Base-by-base conservation (phyloP, 2,888 invertebrate genomes). In the Mongoloraphidia duomilia region DNA sequence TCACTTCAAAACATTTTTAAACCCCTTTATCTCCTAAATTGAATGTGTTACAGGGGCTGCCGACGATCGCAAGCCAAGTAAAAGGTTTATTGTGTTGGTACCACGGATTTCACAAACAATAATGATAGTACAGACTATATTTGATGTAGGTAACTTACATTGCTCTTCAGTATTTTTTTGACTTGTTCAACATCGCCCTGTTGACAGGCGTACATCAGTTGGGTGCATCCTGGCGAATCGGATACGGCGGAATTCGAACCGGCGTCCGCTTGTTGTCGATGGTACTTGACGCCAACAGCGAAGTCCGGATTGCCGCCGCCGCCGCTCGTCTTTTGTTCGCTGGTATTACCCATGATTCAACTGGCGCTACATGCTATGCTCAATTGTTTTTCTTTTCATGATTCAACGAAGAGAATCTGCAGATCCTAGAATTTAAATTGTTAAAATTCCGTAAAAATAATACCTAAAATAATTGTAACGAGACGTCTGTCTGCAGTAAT, bases 121-220 rank as follows among this genome's bases (percentile, higher is more conserved):
- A n/a, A n/a, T n/a, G n/a, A n/a, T n/a, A n/a, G n/a, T n/a, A n/a
- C n/a, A n/a, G n/a, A n/a, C n/a, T n/a, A n/a, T n/a, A n/a, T n/a
- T n/a, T n/a, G n/a, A n/a, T n/a, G n/a, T n/a, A n/a, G n/a, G 12
- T 57, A 13, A 74, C 76, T 75, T 74, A 87, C 87, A 76, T 86
- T 83, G 62, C 79, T 81, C 61, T 79, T 78, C 58, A 91, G 75
- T 58, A 85, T 77, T 58, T 79, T 78, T 57, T 83, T 73, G 56
- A 90, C 87, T 57, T 80, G 76, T 55, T 79, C 76, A 65, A 85
- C 82, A 70, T 87, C 81, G 46, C 84, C 87, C 65, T 89, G 90
- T 69, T 91, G 91, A 65, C 90, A 90, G 60, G 90, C 89, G 71
- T 89, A 87, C 90, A 92, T 91, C 63, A 92, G 79, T 59, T 82